phyloP scores from a whole-genome alignment of 2,888 invertebrate species.

The Drosophila parthenogenetica region DNA sequence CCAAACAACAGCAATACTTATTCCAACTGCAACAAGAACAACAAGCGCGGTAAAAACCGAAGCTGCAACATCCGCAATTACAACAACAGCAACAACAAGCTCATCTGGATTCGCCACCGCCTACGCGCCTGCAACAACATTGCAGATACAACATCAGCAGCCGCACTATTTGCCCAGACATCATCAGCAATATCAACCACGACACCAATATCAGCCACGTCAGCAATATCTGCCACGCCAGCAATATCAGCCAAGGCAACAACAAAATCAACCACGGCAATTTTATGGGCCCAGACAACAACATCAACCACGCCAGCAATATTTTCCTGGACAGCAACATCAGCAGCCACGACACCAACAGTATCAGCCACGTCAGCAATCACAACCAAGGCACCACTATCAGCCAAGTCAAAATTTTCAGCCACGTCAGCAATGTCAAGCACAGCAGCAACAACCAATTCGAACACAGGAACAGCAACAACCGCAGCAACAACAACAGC shows the following conservation, averaged over 20 bases:
- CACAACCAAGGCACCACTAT: background rate
- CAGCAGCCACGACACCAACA: constrained; percentile 11
- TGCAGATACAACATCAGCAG: constrained; percentile 1
- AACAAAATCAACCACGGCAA: constrained; percentile 6
- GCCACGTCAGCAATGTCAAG: background rate
- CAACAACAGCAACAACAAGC: constrained; percentile 8
- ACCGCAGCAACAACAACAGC: constrained; percentile 10
- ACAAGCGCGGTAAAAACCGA: background rate
- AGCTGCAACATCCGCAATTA: constrained; percentile 6
- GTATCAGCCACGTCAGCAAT: background rate
- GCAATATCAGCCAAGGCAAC: constrained; percentile 8
- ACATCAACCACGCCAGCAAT: constrained; percentile 8
- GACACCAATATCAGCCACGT: constrained; percentile 1
- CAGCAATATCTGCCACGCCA: background rate
- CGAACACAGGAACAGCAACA: background rate
- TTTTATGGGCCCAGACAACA: constrained; percentile 10
- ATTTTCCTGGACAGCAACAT: constrained; percentile 1
- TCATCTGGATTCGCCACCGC: background rate
- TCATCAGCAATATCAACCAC: constrained; percentile 10
- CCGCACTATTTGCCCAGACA: background rate
- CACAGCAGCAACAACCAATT: constrained; percentile 12
- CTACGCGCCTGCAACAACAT: background rate
- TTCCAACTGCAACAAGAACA: background rate
- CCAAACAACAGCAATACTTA: background rate
- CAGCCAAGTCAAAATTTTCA: background rate